These are phyloP conservation scores for Hypolimnas misippus DNA, from an alignment of 2,888 invertebrate species.

Conservation along the genomic window DNA sequence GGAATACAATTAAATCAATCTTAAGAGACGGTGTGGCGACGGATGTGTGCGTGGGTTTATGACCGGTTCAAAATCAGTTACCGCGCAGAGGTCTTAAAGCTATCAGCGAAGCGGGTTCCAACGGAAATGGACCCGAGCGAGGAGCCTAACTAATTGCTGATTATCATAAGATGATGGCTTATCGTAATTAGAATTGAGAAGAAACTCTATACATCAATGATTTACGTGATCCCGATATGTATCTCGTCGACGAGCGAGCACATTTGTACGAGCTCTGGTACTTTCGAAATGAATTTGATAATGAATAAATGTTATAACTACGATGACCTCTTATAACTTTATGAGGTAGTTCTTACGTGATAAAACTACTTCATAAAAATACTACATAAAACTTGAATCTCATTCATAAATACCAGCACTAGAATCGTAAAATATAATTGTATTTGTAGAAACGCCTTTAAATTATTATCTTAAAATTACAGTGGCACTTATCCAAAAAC, in stretches of 20 bases:
- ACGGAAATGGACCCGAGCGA: constrained; percentile 11
- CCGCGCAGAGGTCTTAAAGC: neutral
- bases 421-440: neutral
- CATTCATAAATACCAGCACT: neutral
- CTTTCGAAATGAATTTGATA: neutral
- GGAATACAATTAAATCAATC: constrained; percentile 19
- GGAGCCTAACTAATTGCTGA: constrained; percentile 17
- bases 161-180: constrained; percentile 15
- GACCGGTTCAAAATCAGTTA: constrained; percentile 9
- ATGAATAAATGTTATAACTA: neutral
- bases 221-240: constrained; percentile 2
- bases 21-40: constrained; percentile 10
- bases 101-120: constrained; percentile 8
- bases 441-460: neutral
- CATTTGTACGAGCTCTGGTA: neutral
- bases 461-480: constrained; percentile 21
- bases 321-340: neutral
- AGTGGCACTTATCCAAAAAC: constrained; percentile 34
- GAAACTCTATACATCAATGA: neutral
- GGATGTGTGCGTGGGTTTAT: neutral
- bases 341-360: neutral
- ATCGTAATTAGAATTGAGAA: constrained; percentile 10
- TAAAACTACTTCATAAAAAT: neutral
- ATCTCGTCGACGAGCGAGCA: neutral
- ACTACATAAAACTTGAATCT: neutral